Evolutionary conservation across 2,113 vertebrate species (phyloP).

Genomic region (Fukomys damarensis): DNA sequence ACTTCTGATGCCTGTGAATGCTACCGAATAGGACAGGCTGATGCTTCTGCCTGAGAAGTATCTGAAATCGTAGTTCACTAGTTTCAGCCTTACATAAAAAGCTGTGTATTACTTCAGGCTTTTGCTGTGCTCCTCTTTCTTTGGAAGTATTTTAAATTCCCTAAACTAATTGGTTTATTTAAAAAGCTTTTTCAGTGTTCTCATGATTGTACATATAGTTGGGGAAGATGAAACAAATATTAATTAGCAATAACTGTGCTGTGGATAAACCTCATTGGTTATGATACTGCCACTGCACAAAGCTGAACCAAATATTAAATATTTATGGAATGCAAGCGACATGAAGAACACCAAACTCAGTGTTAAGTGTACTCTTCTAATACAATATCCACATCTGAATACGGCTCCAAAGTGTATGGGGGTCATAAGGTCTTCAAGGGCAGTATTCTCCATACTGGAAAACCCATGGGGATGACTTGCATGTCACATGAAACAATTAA

Average conservation of each 20-base stretch:
- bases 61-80: neutral
- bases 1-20: neutral
- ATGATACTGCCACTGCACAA: neutral
- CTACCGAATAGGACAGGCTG: neutral
- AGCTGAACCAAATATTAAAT: neutral
- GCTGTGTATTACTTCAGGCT: neutral
- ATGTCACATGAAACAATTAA: neutral
- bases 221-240: neutral
- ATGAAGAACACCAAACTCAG: neutral
- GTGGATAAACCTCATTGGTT: neutral
- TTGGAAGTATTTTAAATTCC: constrained; percentile 29
- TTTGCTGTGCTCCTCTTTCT: neutral
- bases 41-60: neutral
- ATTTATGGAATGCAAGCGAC: neutral
- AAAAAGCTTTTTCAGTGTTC: constrained; percentile 10
- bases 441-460: neutral
- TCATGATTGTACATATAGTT: neutral
- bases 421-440: neutral
- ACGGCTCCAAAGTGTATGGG: neutral
- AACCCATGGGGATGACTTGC: neutral
- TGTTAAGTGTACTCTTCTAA: neutral
- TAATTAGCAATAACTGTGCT: neutral
- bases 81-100: neutral
- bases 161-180: constrained; percentile 26
- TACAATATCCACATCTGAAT: neutral